phyloP scores from a whole-genome alignment of 2,113 vertebrate genomes.

The Xiphorhynchus elegans region DNA sequence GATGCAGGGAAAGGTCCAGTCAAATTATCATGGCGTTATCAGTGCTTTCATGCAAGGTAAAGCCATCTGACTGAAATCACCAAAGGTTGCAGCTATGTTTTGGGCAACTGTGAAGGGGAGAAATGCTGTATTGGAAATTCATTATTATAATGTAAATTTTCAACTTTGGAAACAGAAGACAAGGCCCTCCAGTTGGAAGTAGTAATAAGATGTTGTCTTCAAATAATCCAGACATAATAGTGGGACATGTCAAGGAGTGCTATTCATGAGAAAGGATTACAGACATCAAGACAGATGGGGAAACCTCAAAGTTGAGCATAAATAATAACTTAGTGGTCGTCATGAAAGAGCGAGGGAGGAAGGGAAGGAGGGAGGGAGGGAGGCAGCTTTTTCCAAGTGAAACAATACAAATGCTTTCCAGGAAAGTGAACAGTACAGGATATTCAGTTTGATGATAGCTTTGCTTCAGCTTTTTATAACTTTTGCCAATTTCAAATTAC shows the following conservation, averaged over 20 bases:
- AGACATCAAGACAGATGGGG: not conserved
- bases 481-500: fast-evolving
- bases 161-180: not conserved
- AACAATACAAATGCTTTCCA: not conserved
- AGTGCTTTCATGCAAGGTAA: not conserved
- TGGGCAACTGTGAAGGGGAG: not conserved
- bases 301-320: not conserved
- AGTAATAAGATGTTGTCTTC: not conserved
- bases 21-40: not conserved
- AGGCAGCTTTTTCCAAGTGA: not conserved
- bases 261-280: not conserved
- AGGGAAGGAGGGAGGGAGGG: no score
- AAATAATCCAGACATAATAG: not conserved
- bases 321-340: not conserved
- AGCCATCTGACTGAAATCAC: not conserved
- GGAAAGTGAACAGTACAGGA: not conserved
- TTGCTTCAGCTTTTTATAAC: not conserved
- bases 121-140: not conserved
- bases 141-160: not conserved
- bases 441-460: not conserved
- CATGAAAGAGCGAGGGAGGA: no score
- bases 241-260: not conserved
- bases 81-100: not conserved
- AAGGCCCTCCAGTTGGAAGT: not conserved
- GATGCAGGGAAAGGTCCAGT: not conserved